Conservation (phyloP, 2,888 invertebrate species). For the Chirona hameri region DNA sequence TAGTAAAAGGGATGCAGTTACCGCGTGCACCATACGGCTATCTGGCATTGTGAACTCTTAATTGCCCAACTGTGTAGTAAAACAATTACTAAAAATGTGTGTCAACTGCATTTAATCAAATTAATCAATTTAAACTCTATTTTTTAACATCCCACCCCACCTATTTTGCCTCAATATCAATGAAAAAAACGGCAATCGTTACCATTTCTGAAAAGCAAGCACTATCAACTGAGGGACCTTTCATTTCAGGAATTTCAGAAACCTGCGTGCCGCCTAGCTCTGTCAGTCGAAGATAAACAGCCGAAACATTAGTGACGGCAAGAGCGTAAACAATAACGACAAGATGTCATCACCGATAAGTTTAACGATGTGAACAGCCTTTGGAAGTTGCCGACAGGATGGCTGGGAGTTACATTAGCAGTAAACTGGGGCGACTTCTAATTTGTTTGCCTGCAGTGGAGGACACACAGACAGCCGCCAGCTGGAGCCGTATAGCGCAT, state of each 20-base stretch:
- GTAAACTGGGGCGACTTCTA: neutral
- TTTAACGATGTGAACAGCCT: neutral
- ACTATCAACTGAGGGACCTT: neutral
- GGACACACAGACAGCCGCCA: neutral
- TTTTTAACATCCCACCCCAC: no score
- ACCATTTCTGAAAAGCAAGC: neutral
- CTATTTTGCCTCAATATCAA: no score
- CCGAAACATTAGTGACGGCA: neutral
- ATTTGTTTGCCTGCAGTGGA: neutral
- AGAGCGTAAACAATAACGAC: neutral
- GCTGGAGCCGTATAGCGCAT: neutral
- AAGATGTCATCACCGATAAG: conserved; percentile 13
- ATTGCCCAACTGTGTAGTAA: no score
- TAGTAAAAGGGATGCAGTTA: neutral
- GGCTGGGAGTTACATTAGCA: neutral
- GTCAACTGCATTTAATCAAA: neutral
- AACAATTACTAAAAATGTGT: neutral
- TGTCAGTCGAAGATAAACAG: neutral
- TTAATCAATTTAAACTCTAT: neutral
- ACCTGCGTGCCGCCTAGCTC: neutral
- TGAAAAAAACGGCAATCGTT: neutral
- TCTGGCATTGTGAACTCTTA: neutral
- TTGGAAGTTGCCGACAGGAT: neutral
- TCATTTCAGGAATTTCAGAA: neutral
- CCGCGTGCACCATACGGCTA: neutral